Percentiles rank a stretch among this genome's conserved stretches.
These are phyloP conservation scores for Mimachlamys varia DNA, from an alignment of 2,888 invertebrate genomes.

Conservation along the genomic window DNA sequence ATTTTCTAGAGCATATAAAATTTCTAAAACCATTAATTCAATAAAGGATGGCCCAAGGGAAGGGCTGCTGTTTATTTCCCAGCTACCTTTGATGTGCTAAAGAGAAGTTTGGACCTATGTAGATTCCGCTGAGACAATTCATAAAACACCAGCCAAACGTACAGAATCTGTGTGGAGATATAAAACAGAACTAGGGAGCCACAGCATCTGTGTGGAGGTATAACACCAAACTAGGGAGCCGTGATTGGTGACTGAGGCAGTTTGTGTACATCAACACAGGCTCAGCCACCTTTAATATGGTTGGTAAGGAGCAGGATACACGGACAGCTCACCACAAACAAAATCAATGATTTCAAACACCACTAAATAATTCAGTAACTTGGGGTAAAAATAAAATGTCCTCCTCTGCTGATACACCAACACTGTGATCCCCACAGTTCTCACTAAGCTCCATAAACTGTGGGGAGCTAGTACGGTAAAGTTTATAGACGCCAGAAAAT, in stretches of 20 bases:
- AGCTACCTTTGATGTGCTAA: neutral
- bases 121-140: neutral
- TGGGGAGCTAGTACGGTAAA: neutral
- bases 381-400: conserved; percentile 8
- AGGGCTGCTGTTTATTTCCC: neutral
- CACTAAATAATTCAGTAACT: conserved; percentile 13
- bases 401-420: neutral
- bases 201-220: neutral
- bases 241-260: neutral
- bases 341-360: conserved; percentile 16
- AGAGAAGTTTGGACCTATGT: neutral
- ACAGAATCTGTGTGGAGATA: neutral
- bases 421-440: neutral
- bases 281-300: neutral
- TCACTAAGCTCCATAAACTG: neutral
- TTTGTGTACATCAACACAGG: neutral
- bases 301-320: neutral
- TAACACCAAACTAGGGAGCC: neutral
- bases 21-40: neutral
- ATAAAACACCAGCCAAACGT: neutral
- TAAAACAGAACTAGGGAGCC: neutral
- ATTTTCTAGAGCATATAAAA: too few species aligned
- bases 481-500: neutral
- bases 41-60: neutral
- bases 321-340: neutral